A percentile compares a stretch with the other conserved stretches of the same genome.
phyloP scores from a whole-genome alignment of 2,797 vertebrate genomes.

The Sebastes cheni region DNA sequence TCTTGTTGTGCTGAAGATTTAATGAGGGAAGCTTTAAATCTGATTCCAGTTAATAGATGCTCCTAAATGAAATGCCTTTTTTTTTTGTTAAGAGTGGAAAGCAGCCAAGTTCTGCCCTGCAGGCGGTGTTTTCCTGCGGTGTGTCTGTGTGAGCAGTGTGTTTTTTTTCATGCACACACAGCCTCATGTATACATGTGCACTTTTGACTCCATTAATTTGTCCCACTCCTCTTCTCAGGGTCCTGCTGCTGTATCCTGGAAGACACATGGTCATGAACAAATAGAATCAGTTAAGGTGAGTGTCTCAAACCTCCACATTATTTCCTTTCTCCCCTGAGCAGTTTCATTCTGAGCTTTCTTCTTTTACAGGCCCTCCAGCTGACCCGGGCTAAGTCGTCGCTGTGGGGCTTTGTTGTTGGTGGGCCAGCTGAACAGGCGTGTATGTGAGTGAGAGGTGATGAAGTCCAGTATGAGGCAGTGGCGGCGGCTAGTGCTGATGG shows the following conservation, averaged over 20 bases:
- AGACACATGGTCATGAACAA: slow-evolving; percentile 58
- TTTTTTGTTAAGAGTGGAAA: slow-evolving; percentile 27
- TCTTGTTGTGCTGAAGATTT: neutral
- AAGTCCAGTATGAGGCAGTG: slow-evolving; percentile 88
- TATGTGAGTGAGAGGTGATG: slow-evolving; percentile 69
- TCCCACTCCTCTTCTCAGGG: slow-evolving; percentile 48
- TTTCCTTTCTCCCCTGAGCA: neutral
- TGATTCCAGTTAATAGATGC: slow-evolving; percentile 11
- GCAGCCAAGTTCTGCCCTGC: slow-evolving; percentile 20
- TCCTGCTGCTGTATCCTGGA: slow-evolving; percentile 41
- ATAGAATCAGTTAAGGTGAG: slow-evolving; percentile 66
- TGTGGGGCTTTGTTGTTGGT: slow-evolving; percentile 47
- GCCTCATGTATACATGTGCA: slow-evolving; percentile 7
- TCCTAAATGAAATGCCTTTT: neutral
- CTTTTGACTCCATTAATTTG: slow-evolving; percentile 41
- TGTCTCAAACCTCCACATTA: neutral
- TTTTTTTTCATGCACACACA: neutral
- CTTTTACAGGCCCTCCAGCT: slow-evolving; percentile 66
- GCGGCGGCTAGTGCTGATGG: slow-evolving; percentile 91
- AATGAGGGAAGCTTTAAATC: slow-evolving; percentile 8
- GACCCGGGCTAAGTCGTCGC: slow-evolving; percentile 50
- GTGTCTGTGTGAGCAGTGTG: neutral
- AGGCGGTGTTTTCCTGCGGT: slow-evolving; percentile 13
- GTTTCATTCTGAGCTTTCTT: slow-evolving; percentile 18
- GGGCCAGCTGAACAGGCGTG: slow-evolving; percentile 34